Base-by-base conservation (phyloP, 2,113 vertebrate genomes). In the Muntiacus reevesi region DNA sequence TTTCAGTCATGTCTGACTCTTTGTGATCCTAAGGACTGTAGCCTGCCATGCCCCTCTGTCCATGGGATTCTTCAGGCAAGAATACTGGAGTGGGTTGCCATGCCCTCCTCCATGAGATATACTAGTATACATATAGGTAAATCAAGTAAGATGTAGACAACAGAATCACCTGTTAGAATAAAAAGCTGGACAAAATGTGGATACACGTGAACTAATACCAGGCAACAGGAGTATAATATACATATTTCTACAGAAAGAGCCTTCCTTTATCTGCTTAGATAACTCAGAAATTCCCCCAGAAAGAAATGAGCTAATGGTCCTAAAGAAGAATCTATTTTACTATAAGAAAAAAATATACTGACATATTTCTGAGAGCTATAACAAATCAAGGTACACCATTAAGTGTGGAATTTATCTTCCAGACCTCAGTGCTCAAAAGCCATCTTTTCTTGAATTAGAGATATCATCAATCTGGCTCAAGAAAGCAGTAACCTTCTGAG, bases 391-490 rank as follows among this genome's bases (percentile, higher is more conserved):
- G 8, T 21, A 54, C 5, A 67, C 17, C 8, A 89, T 27, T 55
- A 87, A 78, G 30, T 76, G 16, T 15, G 60, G 33, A 71, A 55
- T 89, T 62, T 96, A 93, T 83, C 79, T 92, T 91, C 87, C 50
- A 87, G 62, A 86, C 3, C 21, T 91, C 54, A 47, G 16, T 23
- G 43, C 15, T 95, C 82, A 67, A n/a, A 84, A 45, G 36, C 89
- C 25, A 40, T 81, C 25, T 95, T 79, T 96, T 40, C 27, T 92
- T 95, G 57, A 82, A 36, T 85, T 79, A 76, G 36, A 57, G n/a
- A 71, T 74, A 33, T 7, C 52, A 7, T 55, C 57, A 74, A 1
- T 89, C 33, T 5, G 55, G 47, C 40, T 62, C 28, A 79, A 76
- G 36, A 93, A 92, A 91, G 52, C 47, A 91, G 47, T 95, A 78